Evolutionary conservation across 2,797 vertebrate genomes (phyloP).

Genomic region (Rhyacichthys aspro): DNA sequence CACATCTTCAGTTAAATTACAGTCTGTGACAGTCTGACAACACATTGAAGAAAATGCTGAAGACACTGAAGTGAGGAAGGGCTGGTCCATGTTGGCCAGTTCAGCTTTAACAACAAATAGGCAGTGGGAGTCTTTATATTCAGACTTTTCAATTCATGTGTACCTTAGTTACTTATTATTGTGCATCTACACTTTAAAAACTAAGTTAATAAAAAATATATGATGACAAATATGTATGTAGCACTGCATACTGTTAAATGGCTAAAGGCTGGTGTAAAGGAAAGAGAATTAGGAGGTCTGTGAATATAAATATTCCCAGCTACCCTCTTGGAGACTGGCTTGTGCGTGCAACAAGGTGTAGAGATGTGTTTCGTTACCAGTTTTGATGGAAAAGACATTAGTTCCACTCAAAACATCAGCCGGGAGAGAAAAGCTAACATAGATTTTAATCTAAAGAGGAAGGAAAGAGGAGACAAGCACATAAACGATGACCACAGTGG

Average conservation of each 20-base stretch:
- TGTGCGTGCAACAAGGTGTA: conserved; percentile 66
- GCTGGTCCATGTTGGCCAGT: conserved; percentile 60
- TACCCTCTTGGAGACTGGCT: conserved; percentile 44
- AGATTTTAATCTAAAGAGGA: conserved; percentile 71
- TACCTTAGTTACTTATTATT: background rate
- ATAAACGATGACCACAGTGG: conserved; percentile 70
- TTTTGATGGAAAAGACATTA: conserved; percentile 72
- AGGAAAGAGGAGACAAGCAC: conserved; percentile 84
- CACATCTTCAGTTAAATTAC: conserved; percentile 41
- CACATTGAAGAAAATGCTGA: conserved; percentile 19
- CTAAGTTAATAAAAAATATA: too few relatives aligned
- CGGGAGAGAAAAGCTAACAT: conserved; percentile 69
- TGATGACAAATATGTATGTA: too few relatives aligned
- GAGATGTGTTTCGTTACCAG: conserved; percentile 68
- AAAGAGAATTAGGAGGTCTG: conserved; percentile 8
- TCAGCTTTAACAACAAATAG: conserved; percentile 51
- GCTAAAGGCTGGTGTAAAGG: too few relatives aligned
- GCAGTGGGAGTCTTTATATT: conserved; percentile 50
- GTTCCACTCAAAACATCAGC: conserved; percentile 74
- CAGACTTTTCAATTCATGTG: conserved; percentile 19
- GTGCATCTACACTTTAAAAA: background rate
- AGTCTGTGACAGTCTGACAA: conserved; percentile 7
- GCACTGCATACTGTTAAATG: too few relatives aligned
- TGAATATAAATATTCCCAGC: conserved; percentile 49
- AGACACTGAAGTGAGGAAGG: conserved; percentile 54